Percentiles rank a stretch among this genome's conserved stretches.
These are phyloP conservation scores for Atta cephalotes DNA, from an alignment of 1,140 invertebrate genomes.

Conservation along the genomic window DNA sequence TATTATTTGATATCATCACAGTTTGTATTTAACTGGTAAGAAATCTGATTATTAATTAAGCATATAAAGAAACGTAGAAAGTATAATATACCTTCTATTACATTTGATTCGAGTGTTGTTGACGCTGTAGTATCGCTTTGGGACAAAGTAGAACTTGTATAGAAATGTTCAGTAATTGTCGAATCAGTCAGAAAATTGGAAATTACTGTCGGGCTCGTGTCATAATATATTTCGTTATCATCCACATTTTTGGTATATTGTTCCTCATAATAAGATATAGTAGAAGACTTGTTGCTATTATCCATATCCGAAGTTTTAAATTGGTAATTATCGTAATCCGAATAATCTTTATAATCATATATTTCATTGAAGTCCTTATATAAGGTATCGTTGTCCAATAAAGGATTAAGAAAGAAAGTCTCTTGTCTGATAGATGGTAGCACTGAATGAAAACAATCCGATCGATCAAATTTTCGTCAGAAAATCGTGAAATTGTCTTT, in stretches of 20 bases:
- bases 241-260: background rate
- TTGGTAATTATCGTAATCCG: conserved; percentile 33
- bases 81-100: background rate
- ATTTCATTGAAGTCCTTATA: conserved; percentile 78
- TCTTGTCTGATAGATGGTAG: background rate
- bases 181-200: conserved; percentile 17
- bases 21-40: background rate
- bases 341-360: conserved; percentile 45
- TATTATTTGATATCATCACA: too few relatives aligned
- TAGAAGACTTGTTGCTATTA: background rate
- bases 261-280: background rate
- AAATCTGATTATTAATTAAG: background rate
- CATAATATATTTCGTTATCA: background rate
- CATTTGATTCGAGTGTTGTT: background rate
- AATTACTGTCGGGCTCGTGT: background rate
- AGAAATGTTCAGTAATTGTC: conserved; percentile 7
- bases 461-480: background rate
- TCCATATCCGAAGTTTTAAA: background rate
- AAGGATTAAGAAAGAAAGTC: conserved; percentile 37
- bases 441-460: conserved; percentile 8
- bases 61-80: background rate
- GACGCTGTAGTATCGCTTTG: background rate
- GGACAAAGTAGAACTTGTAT: conserved; percentile 11
- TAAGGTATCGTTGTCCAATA: conserved; percentile 20
- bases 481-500: background rate